These are phyloP conservation scores for Stylophora pistillata DNA, from an alignment of 64 coral and sea anemone genomes.

Conservation along the genomic window DNA sequence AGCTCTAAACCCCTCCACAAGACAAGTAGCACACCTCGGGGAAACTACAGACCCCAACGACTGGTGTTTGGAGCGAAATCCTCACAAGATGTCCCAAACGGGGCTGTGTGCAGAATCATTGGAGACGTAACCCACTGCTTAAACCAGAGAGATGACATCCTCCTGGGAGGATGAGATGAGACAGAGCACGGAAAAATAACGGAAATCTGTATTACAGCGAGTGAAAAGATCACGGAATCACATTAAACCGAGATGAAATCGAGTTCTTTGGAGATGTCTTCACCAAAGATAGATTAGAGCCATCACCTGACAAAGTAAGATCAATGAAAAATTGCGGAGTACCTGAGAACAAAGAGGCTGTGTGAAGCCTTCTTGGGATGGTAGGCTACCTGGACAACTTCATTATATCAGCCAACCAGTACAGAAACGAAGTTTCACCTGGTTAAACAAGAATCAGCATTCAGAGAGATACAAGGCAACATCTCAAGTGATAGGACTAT, in stretches of 20 bases:
- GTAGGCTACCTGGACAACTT: background rate
- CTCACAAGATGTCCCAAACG: constrained; percentile 12
- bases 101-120: constrained; percentile 7
- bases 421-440: constrained; percentile 39
- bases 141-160: constrained; percentile 17
- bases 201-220: background rate
- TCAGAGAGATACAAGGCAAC: background rate
- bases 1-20: no score
- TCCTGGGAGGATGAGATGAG: no score
- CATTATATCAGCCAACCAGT: constrained; percentile 3
- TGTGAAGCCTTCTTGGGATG: constrained; percentile 63
- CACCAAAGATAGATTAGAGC: background rate
- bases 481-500: background rate
- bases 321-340: background rate
- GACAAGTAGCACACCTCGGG: constrained; percentile 10
- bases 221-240: constrained; percentile 12
- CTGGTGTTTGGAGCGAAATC: constrained; percentile 30
- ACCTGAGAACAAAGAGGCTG: constrained; percentile 2
- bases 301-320: background rate
- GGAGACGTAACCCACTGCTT: constrained; percentile 26
- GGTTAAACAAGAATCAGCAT: background rate
- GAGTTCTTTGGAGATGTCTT: constrained; percentile 12
- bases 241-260: constrained; percentile 11
- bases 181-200: background rate
- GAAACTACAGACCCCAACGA: constrained; percentile 26